Percentiles rank a stretch among this genome's conserved stretches.
These are phyloP conservation scores for Lepidurus packardi DNA, from an alignment of 1,140 invertebrate species.

Conservation along the genomic window DNA sequence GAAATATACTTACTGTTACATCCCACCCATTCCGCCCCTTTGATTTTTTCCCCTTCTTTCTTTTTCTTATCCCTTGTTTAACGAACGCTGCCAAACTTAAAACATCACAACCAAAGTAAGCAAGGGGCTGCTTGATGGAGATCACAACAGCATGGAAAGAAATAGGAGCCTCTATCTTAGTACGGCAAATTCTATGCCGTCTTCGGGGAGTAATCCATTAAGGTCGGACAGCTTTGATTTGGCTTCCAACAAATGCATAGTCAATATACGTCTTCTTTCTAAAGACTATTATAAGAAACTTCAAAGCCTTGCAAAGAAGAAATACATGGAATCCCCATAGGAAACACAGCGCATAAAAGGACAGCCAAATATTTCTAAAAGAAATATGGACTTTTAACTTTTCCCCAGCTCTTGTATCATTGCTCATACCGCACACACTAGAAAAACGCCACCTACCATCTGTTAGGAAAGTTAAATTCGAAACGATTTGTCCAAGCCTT, in stretches of 20 bases:
- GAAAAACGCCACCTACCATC: too few relatives aligned
- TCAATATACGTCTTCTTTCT: background rate
- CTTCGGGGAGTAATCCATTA: background rate
- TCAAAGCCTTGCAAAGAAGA: background rate
- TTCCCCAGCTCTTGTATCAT: too few relatives aligned
- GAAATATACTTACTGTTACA: background rate
- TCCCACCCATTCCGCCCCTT: constrained; percentile 3
- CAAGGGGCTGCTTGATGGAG: constrained; percentile 11
- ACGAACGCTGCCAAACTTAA: background rate
- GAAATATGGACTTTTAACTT: too few relatives aligned
- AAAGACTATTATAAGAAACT: background rate
- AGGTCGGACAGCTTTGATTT: background rate
- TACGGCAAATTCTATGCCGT: background rate
- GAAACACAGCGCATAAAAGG: too few relatives aligned
- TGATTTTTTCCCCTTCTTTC: background rate
- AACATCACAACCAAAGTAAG: background rate
- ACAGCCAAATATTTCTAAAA: too few relatives aligned
- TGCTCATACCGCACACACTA: too few relatives aligned
- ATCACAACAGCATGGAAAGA: background rate
- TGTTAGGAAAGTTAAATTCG: too few relatives aligned
- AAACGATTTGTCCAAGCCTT: too few relatives aligned
- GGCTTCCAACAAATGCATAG: constrained; percentile 1
- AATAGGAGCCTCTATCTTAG: background rate
- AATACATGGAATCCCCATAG: too few relatives aligned
- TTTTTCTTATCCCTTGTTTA: background rate